Percentiles rank a stretch among this genome's conserved stretches.
Evolutionary conservation across 37 sponge, comb jelly and placozoan species (phyloP).

Genomic region (Agelas oroides): DNA sequence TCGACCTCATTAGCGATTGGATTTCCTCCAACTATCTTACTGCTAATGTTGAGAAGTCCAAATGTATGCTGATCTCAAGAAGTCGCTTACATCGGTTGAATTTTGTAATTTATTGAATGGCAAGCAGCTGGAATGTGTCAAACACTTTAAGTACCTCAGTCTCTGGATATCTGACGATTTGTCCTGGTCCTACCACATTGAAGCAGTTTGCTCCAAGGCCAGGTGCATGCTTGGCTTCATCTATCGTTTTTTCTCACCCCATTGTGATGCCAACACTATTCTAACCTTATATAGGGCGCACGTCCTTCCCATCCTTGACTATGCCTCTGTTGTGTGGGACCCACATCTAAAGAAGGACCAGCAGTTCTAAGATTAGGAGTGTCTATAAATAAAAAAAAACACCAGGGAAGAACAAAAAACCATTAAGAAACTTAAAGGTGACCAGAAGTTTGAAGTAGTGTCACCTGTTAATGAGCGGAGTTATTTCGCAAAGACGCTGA

Average conservation of each 20-base stretch:
- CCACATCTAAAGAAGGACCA: neutral
- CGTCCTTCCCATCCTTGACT: neutral
- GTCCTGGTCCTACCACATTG: neutral
- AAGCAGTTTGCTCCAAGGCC: neutral
- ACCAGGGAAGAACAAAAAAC: no score
- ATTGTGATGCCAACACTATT: neutral
- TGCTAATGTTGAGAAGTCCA: neutral
- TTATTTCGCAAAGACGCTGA: no score
- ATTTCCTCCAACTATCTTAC: neutral
- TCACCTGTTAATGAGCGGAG: no score
- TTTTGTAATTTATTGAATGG: neutral
- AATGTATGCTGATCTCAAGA: neutral
- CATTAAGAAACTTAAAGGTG: no score
- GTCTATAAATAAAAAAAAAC: no score
- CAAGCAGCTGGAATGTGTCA: neutral
- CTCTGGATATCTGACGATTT: neutral
- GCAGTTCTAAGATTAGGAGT: no score
- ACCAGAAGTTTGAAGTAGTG: no score
- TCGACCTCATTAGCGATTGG: neutral
- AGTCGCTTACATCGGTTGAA: neutral
- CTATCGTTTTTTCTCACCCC: neutral
- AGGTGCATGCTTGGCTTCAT: neutral
- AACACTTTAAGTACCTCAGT: slow-evolving; percentile 1
- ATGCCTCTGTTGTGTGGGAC: neutral
- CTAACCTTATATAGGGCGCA: neutral